These are phyloP conservation scores for Conus ventricosus DNA, from an alignment of 1,140 invertebrate species.

Conservation along the genomic window DNA sequence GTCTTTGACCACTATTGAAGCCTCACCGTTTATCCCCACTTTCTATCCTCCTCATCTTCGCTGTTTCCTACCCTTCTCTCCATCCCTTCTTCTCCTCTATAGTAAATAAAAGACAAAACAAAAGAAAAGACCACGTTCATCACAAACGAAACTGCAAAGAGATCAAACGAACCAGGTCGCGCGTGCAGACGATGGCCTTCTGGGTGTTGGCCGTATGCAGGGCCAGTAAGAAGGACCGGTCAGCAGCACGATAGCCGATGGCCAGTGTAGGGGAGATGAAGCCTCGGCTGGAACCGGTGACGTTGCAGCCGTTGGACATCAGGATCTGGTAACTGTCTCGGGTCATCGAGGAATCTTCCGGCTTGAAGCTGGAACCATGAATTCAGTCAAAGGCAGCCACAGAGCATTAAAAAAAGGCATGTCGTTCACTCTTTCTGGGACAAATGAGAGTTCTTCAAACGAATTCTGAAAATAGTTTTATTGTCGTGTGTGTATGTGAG, in stretches of 20 bases:
- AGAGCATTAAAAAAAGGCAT: neutral
- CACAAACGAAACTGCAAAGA: too few species aligned
- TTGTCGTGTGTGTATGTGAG: too few species aligned
- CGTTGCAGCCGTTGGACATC: constrained; percentile 53
- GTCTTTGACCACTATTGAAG: too few species aligned
- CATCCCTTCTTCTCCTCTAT: too few species aligned
- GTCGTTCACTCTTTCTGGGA: too few species aligned
- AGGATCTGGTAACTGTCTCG: constrained; percentile 52
- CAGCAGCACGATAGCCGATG: constrained; percentile 47
- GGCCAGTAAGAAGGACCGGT: constrained; percentile 47
- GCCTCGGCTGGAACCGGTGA: constrained; percentile 31
- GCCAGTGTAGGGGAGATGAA: constrained; percentile 50
- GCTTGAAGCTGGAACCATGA: constrained; percentile 41
- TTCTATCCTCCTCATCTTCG: too few species aligned
- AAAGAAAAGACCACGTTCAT: too few species aligned
- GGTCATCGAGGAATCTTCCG: constrained; percentile 30
- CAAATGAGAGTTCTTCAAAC: too few species aligned
- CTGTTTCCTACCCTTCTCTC: too few species aligned
- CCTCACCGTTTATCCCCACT: too few species aligned
- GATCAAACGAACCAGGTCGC: constrained; percentile 34
- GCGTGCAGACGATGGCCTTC: constrained; percentile 50
- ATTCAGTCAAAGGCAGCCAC: neutral
- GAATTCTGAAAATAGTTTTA: too few species aligned
- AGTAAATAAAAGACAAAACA: too few species aligned
- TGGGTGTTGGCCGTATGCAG: constrained; percentile 46